Conservation (phyloP, 2,888 invertebrate genomes). For the Lepidochrysops patricia region DNA sequence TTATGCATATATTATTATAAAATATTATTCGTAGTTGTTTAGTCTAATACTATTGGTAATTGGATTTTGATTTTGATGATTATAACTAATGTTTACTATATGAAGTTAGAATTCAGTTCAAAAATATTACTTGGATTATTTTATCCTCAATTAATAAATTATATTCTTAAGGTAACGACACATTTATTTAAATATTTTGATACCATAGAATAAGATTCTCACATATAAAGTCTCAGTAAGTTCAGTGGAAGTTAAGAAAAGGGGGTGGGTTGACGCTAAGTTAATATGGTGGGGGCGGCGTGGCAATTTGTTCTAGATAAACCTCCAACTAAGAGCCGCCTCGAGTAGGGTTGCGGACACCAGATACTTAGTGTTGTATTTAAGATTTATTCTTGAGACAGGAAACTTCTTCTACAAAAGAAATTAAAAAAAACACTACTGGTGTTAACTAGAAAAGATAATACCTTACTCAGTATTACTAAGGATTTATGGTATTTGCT, state of each 20-base stretch:
- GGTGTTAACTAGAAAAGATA: background rate
- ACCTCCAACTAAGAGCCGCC: conserved; percentile 55
- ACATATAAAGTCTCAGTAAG: conserved; percentile 29
- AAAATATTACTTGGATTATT: too few species aligned
- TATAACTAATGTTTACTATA: too few species aligned
- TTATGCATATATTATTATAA: conserved; percentile 53
- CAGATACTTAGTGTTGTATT: conserved; percentile 16
- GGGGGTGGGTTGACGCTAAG: conserved; percentile 50
- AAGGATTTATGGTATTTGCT: background rate
- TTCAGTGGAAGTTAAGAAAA: conserved; percentile 19
- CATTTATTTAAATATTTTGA: background rate
- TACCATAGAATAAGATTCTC: background rate
- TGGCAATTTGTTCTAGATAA: conserved; percentile 70
- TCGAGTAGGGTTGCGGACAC: conserved; percentile 42
- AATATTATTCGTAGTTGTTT: too few species aligned
- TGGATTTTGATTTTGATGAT: too few species aligned
- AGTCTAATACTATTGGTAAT: too few species aligned
- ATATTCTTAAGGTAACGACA: too few species aligned
- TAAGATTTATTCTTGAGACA: conserved; percentile 4
- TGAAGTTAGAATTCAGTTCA: too few species aligned
- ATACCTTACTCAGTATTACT: too few species aligned
- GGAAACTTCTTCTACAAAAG: background rate
- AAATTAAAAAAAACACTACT: background rate
- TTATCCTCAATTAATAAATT: too few species aligned
- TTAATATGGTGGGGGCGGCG: conserved; percentile 68